Base-by-base conservation (phyloP, 2,113 vertebrate species). In the Thomomys bottae region DNA sequence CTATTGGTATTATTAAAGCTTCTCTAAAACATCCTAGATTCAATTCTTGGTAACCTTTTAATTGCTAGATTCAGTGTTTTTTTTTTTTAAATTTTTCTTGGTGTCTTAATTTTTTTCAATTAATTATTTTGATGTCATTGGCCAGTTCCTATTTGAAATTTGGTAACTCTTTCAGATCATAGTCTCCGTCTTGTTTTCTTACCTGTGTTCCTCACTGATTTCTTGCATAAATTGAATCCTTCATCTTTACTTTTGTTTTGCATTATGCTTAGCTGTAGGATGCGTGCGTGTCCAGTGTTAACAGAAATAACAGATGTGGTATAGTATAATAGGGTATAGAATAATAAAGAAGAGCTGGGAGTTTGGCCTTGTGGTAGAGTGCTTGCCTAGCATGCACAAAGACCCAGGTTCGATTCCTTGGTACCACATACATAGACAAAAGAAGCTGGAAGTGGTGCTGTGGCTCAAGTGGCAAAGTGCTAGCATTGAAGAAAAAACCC, bases 1-100 rank as follows among this genome's bases (percentile, higher is more conserved):
- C 18, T 92, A n/a, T 91, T 32, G 75, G 54, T 30, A n/a, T 82
- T 89, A 23, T 49, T 87, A 68, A 91, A 82, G 14, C 45, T 54
- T 77, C 23, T 77, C 66, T 67, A 81, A 49, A 38, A 36, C 70
- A 6, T 38, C 80, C 59, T 83, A 34, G 45, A 79, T 36, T 32
- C 61, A 38, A 9, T 45, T 72, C 54, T 12, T 40, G 14, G 3
- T 45, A 40, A 57, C 30, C 84, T 88, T 24, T 30, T 38, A n/a
- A 36, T 34, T 63, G 24, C 70, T 66, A 72, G 45, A 61, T 66
- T 40, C 10, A 1, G 34, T 79, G 57, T 85, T 92, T 61, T 54
- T 77, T 81, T n/a, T 81, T 9, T 64, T 7, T 26, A n/a, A 68
- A 49, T 42, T 68, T 40, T 54, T 76, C 82, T 63, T 76, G 3